A percentile compares a stretch with the other conserved stretches of the same genome.
These are phyloP conservation scores for Danio choprae DNA, from an alignment of 2,797 vertebrate genomes.

Conservation along the genomic window DNA sequence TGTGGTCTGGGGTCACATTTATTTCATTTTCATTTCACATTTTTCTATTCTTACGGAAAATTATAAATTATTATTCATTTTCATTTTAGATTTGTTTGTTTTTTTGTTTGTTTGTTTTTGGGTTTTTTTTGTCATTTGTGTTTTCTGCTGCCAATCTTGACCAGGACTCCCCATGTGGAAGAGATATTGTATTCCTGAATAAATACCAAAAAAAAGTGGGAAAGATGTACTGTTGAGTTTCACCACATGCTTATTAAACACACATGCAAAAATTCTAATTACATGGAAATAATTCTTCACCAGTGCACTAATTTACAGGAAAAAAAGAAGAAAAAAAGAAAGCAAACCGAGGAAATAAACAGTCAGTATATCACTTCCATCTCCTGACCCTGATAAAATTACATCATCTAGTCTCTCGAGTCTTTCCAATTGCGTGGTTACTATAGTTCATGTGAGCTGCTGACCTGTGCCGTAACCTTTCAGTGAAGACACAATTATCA, in stretches of 20 bases:
- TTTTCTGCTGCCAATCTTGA: too few species aligned
- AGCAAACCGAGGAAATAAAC: not conserved
- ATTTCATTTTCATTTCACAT: too few species aligned
- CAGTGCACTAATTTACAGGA: not conserved
- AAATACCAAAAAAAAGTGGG: too few species aligned
- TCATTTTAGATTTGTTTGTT: too few species aligned
- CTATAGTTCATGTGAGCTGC: conserved; percentile 40
- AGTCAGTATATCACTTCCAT: not conserved
- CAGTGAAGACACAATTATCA: conserved; percentile 60
- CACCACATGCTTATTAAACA: not conserved
- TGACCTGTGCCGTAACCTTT: conserved; percentile 39
- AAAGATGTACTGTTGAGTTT: not conserved
- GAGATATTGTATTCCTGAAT: too few species aligned
- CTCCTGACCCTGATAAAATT: not conserved
- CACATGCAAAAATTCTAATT: not conserved
- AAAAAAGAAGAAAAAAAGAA: not conserved
- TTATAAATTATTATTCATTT: too few species aligned
- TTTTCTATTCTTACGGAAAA: too few species aligned
- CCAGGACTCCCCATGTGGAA: too few species aligned
- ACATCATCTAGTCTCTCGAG: not conserved
- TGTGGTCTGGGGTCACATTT: too few species aligned
- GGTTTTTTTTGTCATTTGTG: too few species aligned
- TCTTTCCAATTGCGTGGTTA: conserved; percentile 23
- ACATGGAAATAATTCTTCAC: not conserved
- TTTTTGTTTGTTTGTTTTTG: too few species aligned